Conservation (phyloP, 2,888 invertebrate species). For the Drosophila paramelanica region DNA sequence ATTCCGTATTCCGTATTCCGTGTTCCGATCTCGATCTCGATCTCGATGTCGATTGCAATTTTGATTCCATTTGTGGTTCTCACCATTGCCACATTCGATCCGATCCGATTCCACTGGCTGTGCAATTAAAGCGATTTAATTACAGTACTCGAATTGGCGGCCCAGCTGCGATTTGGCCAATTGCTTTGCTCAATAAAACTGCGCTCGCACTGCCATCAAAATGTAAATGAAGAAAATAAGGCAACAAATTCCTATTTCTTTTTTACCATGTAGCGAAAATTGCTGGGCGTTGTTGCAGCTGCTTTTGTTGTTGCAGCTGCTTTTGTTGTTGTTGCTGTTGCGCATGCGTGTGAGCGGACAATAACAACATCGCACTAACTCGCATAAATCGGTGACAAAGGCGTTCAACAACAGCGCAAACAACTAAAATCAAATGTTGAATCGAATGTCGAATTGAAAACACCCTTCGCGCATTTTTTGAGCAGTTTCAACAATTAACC, state of each 20-base stretch:
- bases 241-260: constrained; percentile 36
- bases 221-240: constrained; percentile 68
- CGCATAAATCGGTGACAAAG: constrained; percentile 48
- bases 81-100: constrained; percentile 58
- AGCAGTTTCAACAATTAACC: too few relatives aligned
- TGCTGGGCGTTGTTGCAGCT: constrained; percentile 12
- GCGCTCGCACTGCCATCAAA: constrained; percentile 39
- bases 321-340: constrained; percentile 25
- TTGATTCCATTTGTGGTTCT: constrained; percentile 50
- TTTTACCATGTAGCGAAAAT: constrained; percentile 24
- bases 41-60: constrained; percentile 23
- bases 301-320: constrained; percentile 4
- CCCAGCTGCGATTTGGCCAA: constrained; percentile 12
- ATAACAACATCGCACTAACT: constrained; percentile 36
- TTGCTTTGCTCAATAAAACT: constrained; percentile 35
- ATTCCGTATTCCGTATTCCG: constrained; percentile 27
- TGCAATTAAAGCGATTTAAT: constrained; percentile 73
- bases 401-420: constrained; percentile 22
- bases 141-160: constrained; percentile 45
- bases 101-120: constrained; percentile 36
- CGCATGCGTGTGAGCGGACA: constrained; percentile 67
- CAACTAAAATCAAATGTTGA: constrained; percentile 10
- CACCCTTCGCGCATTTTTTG: not conserved
- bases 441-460: not conserved
- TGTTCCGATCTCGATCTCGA: constrained; percentile 36